Conservation (phyloP, 2,113 vertebrate species). For the Xyliphius kryptos region DNA sequence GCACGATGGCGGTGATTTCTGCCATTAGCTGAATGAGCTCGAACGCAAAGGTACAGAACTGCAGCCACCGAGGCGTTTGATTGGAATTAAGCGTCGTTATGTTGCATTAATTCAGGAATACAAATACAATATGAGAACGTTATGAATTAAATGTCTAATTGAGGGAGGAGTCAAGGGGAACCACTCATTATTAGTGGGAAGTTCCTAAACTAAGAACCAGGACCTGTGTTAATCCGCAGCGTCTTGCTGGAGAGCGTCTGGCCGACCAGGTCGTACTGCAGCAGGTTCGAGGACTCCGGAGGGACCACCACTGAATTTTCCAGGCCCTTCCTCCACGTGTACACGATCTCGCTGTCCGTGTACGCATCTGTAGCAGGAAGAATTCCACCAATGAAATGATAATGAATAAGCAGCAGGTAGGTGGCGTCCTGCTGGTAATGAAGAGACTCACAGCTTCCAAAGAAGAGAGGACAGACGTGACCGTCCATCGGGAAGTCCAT, state of each 20-base stretch:
- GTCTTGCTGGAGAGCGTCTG: constrained; percentile 62
- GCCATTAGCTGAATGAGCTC: too few species aligned
- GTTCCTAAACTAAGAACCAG: too few species aligned
- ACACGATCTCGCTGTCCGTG: constrained; percentile 65
- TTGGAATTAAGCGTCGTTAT: too few species aligned
- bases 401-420: too few species aligned
- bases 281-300: constrained; percentile 68
- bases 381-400: background rate
- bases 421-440: background rate
- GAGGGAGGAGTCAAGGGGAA: too few species aligned
- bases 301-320: constrained; percentile 64
- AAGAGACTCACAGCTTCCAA: constrained; percentile 66
- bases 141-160: too few species aligned
- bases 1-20: too few species aligned
- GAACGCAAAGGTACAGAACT: too few species aligned
- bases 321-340: constrained; percentile 70
- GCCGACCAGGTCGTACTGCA: constrained; percentile 70
- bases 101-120: too few species aligned
- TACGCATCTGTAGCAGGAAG: constrained; percentile 59
- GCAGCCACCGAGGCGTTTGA: too few species aligned
- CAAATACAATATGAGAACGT: too few species aligned
- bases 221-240: constrained; percentile 67
- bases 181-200: too few species aligned
- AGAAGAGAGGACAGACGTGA: constrained; percentile 68
- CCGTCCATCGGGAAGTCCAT: constrained; percentile 72